phyloP scores from a whole-genome alignment of 2,888 invertebrate genomes.

The Lapara coniferarum region DNA sequence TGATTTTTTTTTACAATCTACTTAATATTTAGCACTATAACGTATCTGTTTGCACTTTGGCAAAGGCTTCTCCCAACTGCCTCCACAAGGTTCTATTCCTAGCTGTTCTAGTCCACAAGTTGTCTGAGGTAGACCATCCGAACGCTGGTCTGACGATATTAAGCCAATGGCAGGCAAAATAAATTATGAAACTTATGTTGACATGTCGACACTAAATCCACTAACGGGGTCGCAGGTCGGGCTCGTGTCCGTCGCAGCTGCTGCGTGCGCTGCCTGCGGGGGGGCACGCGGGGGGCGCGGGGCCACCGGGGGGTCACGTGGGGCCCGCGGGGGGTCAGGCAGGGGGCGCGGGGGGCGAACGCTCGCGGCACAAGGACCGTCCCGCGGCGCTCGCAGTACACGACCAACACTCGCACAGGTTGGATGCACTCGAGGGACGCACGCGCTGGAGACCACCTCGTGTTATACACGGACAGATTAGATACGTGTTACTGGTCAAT shows the following conservation, averaged over 20 bases:
- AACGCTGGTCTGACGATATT: no score
- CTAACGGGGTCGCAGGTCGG: conserved; percentile 85
- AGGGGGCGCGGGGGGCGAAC: conserved; percentile 88
- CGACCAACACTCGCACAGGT: conserved; percentile 48
- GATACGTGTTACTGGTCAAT: no score
- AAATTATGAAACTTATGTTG: background rate
- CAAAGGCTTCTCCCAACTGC: no score
- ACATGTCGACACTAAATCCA: conserved; percentile 15
- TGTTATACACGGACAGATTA: background rate
- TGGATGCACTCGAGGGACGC: conserved; percentile 27
- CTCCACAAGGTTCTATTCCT: no score
- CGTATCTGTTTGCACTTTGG: no score
- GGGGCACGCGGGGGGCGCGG: conserved; percentile 90
- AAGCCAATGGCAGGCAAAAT: no score
- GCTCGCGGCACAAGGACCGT: conserved; percentile 57
- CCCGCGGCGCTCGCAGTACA: conserved; percentile 47
- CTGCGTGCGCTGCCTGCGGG: conserved; percentile 88
- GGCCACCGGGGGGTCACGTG: conserved; percentile 26
- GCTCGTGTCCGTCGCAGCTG: conserved; percentile 95
- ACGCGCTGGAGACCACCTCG: background rate
- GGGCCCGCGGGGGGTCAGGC: conserved; percentile 89
- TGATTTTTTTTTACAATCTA: no score
- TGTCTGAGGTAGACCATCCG: no score
- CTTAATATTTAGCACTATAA: no score
- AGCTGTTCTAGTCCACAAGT: no score